Conservation (phyloP, 2,888 invertebrate species). For the Ophion costatus region DNA sequence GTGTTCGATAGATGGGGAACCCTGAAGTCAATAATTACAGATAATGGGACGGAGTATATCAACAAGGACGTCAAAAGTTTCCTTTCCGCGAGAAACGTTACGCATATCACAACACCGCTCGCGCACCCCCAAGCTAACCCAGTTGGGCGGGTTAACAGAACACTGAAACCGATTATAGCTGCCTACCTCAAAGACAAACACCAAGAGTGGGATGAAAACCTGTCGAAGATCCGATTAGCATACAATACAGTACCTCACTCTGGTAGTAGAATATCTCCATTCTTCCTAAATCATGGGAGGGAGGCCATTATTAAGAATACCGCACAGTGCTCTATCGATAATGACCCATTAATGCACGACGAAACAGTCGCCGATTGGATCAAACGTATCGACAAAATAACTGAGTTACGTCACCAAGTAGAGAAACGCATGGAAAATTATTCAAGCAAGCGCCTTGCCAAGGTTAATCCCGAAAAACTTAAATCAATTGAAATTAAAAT, state of each 20-base stretch:
- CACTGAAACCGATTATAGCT: background rate
- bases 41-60: background rate
- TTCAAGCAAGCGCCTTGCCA: no score
- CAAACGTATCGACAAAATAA: no score
- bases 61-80: background rate
- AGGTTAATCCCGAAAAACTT: no score
- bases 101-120: background rate
- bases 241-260: background rate
- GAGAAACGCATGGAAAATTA: no score
- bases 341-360: no score
- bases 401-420: no score
- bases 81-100: background rate
- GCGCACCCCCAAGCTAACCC: background rate
- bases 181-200: background rate
- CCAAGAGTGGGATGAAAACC: background rate
- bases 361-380: no score
- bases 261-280: background rate
- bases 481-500: no score
- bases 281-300: background rate
- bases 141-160: background rate
- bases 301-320: background rate
- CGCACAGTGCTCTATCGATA: no score
- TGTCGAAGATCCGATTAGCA: background rate
- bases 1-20: background rate
- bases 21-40: background rate